Evolutionary conservation across 2,113 vertebrate genomes (phyloP).

Genomic region (Pygoscelis antarcticus): DNA sequence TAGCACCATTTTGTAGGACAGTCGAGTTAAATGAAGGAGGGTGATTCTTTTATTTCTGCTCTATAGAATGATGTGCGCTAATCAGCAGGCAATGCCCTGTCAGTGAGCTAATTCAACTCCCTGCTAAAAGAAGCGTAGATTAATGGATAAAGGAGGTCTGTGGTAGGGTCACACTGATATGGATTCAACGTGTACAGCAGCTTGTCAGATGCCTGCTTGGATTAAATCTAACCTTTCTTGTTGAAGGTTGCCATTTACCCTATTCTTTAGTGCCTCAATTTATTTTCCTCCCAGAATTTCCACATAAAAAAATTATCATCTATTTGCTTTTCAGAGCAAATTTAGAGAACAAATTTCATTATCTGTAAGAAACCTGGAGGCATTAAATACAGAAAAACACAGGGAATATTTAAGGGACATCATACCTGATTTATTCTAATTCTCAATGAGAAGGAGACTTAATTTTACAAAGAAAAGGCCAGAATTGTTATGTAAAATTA

Average conservation of each 20-base stretch:
- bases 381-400: slow-evolving; percentile 78
- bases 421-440: slow-evolving; percentile 78
- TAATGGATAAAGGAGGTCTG: slow-evolving; percentile 98
- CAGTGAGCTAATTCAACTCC: slow-evolving; percentile 93
- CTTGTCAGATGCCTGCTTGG: slow-evolving; percentile 98
- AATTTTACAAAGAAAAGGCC: slow-evolving; percentile 83
- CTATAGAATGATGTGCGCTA: slow-evolving; percentile 88
- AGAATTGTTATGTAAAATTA: slow-evolving; percentile 83
- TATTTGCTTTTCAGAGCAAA: slow-evolving; percentile 84
- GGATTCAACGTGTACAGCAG: slow-evolving; percentile 87
- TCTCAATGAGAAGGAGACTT: slow-evolving; percentile 76
- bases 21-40: slow-evolving; percentile 80
- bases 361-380: slow-evolving; percentile 76
- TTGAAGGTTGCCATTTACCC: slow-evolving; percentile 96
- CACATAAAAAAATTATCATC: slow-evolving; percentile 90
- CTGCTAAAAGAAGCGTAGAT: slow-evolving; percentile 97
- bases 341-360: slow-evolving; percentile 81
- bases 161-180: slow-evolving; percentile 90
- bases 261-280: slow-evolving; percentile 89
- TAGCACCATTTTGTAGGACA: slow-evolving; percentile 81
- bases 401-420: slow-evolving; percentile 75
- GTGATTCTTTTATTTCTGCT: slow-evolving; percentile 81
- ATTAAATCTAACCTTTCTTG: slow-evolving; percentile 95
- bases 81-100: slow-evolving; percentile 89
- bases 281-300: slow-evolving; percentile 87